Percentiles rank a stretch among this genome's conserved stretches.
phyloP scores from a whole-genome alignment of 2,113 vertebrate species.

The Clarias gariepinus region DNA sequence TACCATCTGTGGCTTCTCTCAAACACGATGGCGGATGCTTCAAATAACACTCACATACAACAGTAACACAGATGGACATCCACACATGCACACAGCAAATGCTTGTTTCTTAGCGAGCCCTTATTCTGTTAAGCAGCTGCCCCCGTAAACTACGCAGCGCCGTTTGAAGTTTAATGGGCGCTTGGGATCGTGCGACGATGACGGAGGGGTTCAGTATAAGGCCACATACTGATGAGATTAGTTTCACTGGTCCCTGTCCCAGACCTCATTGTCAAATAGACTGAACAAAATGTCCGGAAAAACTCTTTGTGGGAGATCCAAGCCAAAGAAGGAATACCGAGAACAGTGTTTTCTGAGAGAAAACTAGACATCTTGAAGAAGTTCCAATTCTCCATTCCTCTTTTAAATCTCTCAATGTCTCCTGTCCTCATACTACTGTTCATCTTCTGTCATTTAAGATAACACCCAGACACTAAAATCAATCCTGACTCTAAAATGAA shows the following conservation, averaged over 20 bases:
- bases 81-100: constrained; percentile 37
- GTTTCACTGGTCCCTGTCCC: constrained; percentile 30
- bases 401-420: neutral
- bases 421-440: neutral
- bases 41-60: constrained; percentile 27
- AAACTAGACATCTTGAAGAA: neutral
- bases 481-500: no score
- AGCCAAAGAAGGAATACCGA: constrained; percentile 7
- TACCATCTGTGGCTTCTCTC: constrained; percentile 44
- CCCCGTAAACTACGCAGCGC: neutral
- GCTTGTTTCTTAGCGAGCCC: constrained; percentile 16
- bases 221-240: constrained; percentile 45
- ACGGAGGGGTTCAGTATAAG: constrained; percentile 35
- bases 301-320: constrained; percentile 11
- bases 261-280: neutral
- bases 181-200: constrained; percentile 31
- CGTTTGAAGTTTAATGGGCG: constrained; percentile 44
- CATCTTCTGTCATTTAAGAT: neutral
- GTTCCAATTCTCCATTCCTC: no score
- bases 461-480: no score
- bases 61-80: constrained; percentile 26
- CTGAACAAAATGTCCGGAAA: constrained; percentile 17
- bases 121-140: constrained; percentile 36
- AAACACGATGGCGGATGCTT: constrained; percentile 53
- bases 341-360: constrained; percentile 1